Evolutionary conservation across 2,888 invertebrate genomes (phyloP).

Genomic region (Peribatodes rhomboidaria): DNA sequence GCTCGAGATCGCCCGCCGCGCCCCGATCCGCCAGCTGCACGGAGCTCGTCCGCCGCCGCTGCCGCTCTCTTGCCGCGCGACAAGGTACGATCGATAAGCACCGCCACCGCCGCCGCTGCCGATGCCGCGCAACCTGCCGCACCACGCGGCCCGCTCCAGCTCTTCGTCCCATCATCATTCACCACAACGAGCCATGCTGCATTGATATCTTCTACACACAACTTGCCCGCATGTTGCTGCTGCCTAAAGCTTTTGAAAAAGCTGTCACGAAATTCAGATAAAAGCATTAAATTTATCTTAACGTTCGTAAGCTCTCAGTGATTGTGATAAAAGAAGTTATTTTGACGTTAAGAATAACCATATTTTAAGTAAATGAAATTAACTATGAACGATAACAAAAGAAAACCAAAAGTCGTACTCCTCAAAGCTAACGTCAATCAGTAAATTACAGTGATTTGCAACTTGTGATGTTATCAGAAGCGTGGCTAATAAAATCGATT

Average conservation of each 20-base stretch:
- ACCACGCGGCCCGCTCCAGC: conserved; percentile 45
- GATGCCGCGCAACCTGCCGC: conserved; percentile 55
- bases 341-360: neutral
- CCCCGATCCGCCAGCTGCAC: conserved; percentile 68
- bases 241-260: neutral
- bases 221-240: neutral
- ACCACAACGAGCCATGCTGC: neutral
- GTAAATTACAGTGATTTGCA: conserved; percentile 35
- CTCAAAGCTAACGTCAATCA: conserved; percentile 24
- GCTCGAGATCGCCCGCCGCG: conserved; percentile 66
- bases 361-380: neutral
- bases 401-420: conserved; percentile 1
- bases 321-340: neutral
- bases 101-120: conserved; percentile 56
- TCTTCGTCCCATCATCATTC: conserved; percentile 9
- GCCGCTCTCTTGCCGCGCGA: conserved; percentile 62
- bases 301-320: conserved; percentile 4
- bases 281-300: neutral
- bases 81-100: conserved; percentile 80
- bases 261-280: neutral
- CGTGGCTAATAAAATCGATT: conserved; percentile 33
- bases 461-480: conserved; percentile 27
- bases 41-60: conserved; percentile 66
- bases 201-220: neutral
- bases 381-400: conserved; percentile 11